Conservation (phyloP, 2,113 vertebrate species). For the Meles meles region DNA sequence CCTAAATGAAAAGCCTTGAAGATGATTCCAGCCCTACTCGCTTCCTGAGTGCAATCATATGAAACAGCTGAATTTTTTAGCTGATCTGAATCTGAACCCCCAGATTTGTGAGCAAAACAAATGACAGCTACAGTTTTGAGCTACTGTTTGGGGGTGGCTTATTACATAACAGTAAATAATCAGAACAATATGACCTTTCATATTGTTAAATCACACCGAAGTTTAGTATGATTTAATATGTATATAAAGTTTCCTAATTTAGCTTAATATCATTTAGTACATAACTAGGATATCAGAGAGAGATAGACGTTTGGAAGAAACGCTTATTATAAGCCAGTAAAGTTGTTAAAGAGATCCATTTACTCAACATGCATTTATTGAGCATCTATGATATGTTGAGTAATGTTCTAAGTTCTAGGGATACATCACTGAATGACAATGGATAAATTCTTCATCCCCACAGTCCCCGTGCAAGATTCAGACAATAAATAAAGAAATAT, state of each 20-base stretch:
- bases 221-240: neutral
- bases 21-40: neutral
- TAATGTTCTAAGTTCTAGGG: neutral
- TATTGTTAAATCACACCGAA: neutral
- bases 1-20: neutral
- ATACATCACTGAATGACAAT: neutral
- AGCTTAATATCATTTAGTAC: neutral
- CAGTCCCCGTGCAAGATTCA: neutral
- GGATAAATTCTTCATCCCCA: neutral
- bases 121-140: neutral
- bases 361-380: neutral
- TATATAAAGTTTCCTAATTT: neutral
- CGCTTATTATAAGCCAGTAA: neutral
- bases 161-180: neutral
- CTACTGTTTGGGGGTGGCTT: neutral
- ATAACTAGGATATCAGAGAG: neutral
- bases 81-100: neutral
- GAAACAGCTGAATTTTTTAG: neutral
- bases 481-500: neutral
- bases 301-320: neutral
- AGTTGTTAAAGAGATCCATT: neutral
- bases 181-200: neutral
- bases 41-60: neutral
- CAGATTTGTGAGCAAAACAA: slow-evolving; percentile 4
- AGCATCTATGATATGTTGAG: neutral